phyloP scores from a whole-genome alignment of 2,113 vertebrate genomes.

The Pygoscelis antarcticus region DNA sequence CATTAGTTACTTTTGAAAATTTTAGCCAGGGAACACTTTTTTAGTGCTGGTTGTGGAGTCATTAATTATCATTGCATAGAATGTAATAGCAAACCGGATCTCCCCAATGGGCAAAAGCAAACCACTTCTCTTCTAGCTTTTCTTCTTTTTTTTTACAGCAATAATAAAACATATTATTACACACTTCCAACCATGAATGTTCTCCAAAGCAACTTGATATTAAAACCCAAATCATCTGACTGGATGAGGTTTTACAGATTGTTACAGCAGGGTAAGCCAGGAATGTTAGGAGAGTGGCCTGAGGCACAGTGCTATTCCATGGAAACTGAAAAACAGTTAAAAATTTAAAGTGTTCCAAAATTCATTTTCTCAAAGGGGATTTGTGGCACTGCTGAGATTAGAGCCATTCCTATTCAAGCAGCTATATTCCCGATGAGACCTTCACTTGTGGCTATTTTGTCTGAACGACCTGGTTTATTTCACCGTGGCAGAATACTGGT shows the following conservation, averaged over 20 bases:
- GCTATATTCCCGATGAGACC: not conserved
- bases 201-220: conserved; percentile 46
- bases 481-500: not conserved
- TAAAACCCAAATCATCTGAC: conserved; percentile 37
- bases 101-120: conserved; percentile 33
- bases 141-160: not conserved
- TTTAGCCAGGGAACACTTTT: conserved; percentile 21
- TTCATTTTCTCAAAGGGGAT: conserved; percentile 32
- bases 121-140: not conserved
- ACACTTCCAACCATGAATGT: conserved; percentile 11
- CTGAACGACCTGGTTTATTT: not conserved
- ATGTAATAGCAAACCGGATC: conserved; percentile 15
- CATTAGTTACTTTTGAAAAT: not conserved
- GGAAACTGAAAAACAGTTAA: not conserved
- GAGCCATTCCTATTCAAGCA: not conserved
- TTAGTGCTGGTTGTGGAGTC: conserved; percentile 4
- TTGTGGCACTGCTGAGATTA: conserved; percentile 15
- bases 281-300: conserved; percentile 15
- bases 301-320: not conserved
- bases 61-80: conserved; percentile 37
- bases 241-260: conserved; percentile 40
- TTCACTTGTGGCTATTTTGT: not conserved
- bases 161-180: conserved; percentile 18
- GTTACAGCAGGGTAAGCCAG: conserved; percentile 17
- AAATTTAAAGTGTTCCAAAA: conserved; percentile 15